Conservation (phyloP, 1,140 invertebrate genomes). For the Hycleus phaleratus region DNA sequence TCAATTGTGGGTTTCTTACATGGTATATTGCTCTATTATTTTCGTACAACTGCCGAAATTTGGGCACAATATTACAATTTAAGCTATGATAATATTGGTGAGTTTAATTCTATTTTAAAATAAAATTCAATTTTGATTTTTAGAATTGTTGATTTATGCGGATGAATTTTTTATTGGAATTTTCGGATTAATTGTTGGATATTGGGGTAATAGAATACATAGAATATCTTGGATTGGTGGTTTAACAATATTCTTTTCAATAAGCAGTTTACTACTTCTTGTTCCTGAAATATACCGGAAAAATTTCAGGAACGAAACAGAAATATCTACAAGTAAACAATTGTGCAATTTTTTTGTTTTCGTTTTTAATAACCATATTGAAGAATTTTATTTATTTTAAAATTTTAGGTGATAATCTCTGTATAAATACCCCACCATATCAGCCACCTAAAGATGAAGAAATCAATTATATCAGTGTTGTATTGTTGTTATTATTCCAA, state of each 20-base stretch:
- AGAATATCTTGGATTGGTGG: slow-evolving; percentile 52
- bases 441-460: slow-evolving; percentile 13
- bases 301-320: not conserved
- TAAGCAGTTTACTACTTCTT: slow-evolving; percentile 20
- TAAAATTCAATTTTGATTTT: slow-evolving; percentile 21
- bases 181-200: slow-evolving; percentile 46
- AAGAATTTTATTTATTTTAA: not conserved
- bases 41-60: slow-evolving; percentile 46
- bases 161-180: slow-evolving; percentile 48
- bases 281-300: slow-evolving; percentile 43
- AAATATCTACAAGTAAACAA: not conserved
- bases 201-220: slow-evolving; percentile 54
- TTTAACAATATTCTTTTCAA: slow-evolving; percentile 49
- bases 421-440: slow-evolving; percentile 9
- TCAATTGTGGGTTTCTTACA: slow-evolving; percentile 46
- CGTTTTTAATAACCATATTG: no score
- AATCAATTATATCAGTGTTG: slow-evolving; percentile 42
- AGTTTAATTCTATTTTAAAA: slow-evolving; percentile 1
- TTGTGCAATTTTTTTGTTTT: not conserved
- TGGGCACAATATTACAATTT: slow-evolving; percentile 32
- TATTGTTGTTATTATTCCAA: slow-evolving; percentile 50
- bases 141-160: slow-evolving; percentile 51
- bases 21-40: slow-evolving; percentile 48
- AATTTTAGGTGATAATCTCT: slow-evolving; percentile 18
- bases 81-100: slow-evolving; percentile 23